Percentiles rank a stretch among this genome's conserved stretches.
Evolutionary conservation across 2,113 vertebrate genomes (phyloP).

Genomic region (Cyprinodon variegatus): DNA sequence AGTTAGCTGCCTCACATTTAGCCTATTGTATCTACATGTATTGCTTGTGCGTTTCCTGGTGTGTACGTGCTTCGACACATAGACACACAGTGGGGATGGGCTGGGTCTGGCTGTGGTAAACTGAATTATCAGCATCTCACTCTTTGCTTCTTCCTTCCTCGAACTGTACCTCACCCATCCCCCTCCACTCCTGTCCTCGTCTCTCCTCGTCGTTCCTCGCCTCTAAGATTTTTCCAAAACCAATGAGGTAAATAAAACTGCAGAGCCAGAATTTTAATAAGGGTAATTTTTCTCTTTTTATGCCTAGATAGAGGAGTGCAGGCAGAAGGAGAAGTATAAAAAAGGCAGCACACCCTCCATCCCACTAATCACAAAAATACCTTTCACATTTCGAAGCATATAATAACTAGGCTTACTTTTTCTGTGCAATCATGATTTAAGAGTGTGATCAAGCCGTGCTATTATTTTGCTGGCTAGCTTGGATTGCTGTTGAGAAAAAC

Average conservation of each 20-base stretch:
- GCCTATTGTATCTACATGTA: neutral
- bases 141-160: conserved; percentile 33
- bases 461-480: neutral
- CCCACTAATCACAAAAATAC: neutral
- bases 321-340: conserved; percentile 8
- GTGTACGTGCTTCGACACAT: conserved; percentile 14
- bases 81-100: conserved; percentile 31
- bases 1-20: neutral
- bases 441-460: neutral
- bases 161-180: conserved; percentile 39
- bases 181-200: conserved; percentile 28
- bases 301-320: conserved; percentile 24
- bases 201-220: conserved; percentile 25
- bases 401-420: neutral
- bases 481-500: neutral
- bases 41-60: neutral
- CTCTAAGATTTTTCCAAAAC: conserved; percentile 37
- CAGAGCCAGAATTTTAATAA: conserved; percentile 63
- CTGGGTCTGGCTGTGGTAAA: conserved; percentile 48
- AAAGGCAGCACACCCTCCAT: conserved; percentile 3
- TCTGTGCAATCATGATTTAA: neutral
- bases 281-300: conserved; percentile 30
- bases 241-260: conserved; percentile 58
- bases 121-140: conserved; percentile 60
- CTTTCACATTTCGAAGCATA: neutral